Evolutionary conservation across 1,140 invertebrate genomes (phyloP), one percentile per base, ranked within the genome.

Genomic region (Scaptomyza hsui): DNA sequence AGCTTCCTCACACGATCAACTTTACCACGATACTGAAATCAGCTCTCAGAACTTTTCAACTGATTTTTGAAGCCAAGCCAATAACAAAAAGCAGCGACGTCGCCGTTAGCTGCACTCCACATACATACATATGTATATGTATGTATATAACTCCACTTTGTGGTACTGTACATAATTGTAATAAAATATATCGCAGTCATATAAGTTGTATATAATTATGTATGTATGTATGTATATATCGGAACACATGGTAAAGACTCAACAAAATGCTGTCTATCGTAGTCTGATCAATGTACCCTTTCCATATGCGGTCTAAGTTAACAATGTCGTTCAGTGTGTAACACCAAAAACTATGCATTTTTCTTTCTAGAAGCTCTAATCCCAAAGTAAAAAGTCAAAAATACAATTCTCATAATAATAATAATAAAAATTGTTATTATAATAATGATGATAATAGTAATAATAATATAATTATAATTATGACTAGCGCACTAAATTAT

Each of bases 161-260:
- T 61, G 60, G 67, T 44, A 70, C 67, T 70, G 60, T 70, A 70
- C 67, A 70, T 21, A 76, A 67, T 49, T 85, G 81, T 67, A 85
- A 79, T 77, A 61, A 76, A 76, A 85, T 85, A 79, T 64, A 59
- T 60, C 37, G 15, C 3, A 55, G 29, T n/a, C 29, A 15, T 55
- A 47, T 32, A 18, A 39, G 13, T 19, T 32, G 2, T 13, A 13
- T 5, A 10, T 12, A 15, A 16, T 5, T 29, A 47, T 45, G 12
- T 53, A 19, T 13, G 16, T 32, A 32, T 32, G n/a, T 52, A 51
- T 51, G 48, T 21, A 21, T 53, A 44, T 16, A 42, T 42, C 1
- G 1, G 15, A 4, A 16, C 42, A 44, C 42, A 21, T 42, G 48
- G 35, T 3, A 37, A 13, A 55, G 37, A 42, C 52, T 55, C 52